Base-by-base conservation (phyloP, 2,888 invertebrate species). In the Calephelis perditalis region DNA sequence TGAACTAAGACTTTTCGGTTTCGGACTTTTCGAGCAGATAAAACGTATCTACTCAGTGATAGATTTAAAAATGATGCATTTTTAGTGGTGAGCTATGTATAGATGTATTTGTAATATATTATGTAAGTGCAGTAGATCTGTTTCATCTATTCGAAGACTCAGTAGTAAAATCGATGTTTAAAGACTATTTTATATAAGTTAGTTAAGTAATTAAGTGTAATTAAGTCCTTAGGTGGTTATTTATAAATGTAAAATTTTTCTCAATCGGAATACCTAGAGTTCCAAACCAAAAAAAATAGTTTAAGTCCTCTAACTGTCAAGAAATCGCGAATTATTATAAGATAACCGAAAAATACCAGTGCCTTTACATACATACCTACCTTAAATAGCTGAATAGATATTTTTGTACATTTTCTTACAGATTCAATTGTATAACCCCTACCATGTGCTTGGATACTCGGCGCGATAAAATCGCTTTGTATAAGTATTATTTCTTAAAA, bases 91-190 rank as follows among this genome's bases (percentile, higher is more conserved):
- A 87, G 71, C 84, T 87, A 84, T 85, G 79, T 86, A 63, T 70
- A 70, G 47, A 78, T 85, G 85, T 89, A 79, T 76, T 77, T 82
- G 79, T 84, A 78, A 81, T 77, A 67, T 71, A 74, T 70, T 83
- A 82, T 80, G 80, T 84, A 79, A 82, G 81, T 76, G 77, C 73
- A 79, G 86, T 88, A 86, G 89, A 89, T 88, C 85, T 85, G 90
- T 89, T 89, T 89, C 84, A 89, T 90, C 89, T 89, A 79, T 87
- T 90, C 89, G 89, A 89, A 90, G 89, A 89, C 73, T 88, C 87
- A 77, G 75, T 81, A 75, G 79, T 81, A 80, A 83, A 84, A 85
- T 86, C 85, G 88, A 86, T 85, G 81, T 81, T 83, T 90, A 86
- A 90, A 88, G 88, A 89, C 86, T 89, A 87, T 79, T 84, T 81